Evolutionary conservation across 2,888 invertebrate species (phyloP).

Genomic region (Trypoxylon attenuatum): DNA sequence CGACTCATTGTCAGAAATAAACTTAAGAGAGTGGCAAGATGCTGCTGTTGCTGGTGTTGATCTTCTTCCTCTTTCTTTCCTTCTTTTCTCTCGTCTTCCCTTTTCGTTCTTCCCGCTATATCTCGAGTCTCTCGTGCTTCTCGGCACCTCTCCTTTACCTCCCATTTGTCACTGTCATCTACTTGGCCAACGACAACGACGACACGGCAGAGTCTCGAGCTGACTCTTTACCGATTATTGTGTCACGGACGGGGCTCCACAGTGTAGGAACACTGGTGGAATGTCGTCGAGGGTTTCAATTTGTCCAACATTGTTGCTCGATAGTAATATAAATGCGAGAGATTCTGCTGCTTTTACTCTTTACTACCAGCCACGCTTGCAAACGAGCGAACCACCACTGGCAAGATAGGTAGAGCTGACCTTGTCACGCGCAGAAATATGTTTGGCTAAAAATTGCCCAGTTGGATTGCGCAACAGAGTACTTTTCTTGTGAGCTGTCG

Average conservation of each 20-base stretch:
- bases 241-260: slow-evolving; percentile 50
- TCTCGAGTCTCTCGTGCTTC: neutral
- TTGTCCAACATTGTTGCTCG: slow-evolving; percentile 4
- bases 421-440: no score
- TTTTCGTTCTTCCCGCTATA: neutral
- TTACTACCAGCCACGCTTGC: no score
- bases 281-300: slow-evolving; percentile 10
- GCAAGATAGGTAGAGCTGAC: no score
- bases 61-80: slow-evolving; percentile 27
- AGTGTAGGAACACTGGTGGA: slow-evolving; percentile 24
- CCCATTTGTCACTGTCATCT: slow-evolving; percentile 45
- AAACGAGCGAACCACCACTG: no score
- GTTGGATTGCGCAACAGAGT: no score
- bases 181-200: slow-evolving; percentile 15
- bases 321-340: neutral
- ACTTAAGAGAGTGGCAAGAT: slow-evolving; percentile 45
- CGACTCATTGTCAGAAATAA: slow-evolving; percentile 52
- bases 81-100: slow-evolving; percentile 8
- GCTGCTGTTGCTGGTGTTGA: slow-evolving; percentile 31
- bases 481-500: no score
- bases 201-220: no score
- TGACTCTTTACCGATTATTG: slow-evolving; percentile 45
- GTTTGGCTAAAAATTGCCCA: no score
- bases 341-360: no score
- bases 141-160: slow-evolving; percentile 16